These are phyloP conservation scores for Eptatretus atami DNA, from an alignment of 2,797 vertebrate genomes.

Conservation along the genomic window DNA sequence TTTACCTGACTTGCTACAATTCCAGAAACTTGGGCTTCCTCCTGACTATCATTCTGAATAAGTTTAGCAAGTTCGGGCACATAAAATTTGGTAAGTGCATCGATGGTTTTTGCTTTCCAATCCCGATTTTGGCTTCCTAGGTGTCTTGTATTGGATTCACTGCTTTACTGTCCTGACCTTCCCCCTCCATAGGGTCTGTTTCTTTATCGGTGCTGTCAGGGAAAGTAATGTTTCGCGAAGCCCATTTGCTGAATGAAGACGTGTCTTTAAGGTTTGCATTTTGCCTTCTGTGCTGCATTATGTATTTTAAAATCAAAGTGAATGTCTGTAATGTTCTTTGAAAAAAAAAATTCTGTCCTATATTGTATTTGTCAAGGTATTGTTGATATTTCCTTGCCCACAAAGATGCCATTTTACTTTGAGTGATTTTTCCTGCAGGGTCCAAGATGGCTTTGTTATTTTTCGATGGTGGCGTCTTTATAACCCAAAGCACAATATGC, in stretches of 20 bases:
- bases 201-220: conserved; percentile 92
- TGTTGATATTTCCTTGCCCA: too few relatives aligned
- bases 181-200: conserved; percentile 37
- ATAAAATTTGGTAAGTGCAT: conserved; percentile 61
- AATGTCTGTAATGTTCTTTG: neutral
- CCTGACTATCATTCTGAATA: conserved; percentile 73
- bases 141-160: too few relatives aligned
- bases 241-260: conserved; percentile 85
- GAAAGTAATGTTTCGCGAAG: conserved; percentile 93
- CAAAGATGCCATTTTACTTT: neutral
- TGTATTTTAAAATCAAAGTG: neutral
- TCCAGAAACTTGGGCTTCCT: conserved; percentile 90
- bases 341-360: neutral
- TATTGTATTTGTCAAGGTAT: neutral
- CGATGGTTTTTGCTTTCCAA: too few relatives aligned
- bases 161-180: neutral
- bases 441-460: conserved; percentile 92
- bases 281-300: conserved; percentile 10
- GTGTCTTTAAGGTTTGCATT: conserved; percentile 64
- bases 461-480: conserved; percentile 99
- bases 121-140: too few relatives aligned
- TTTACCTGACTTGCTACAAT: conserved; percentile 96
- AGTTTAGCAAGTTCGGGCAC: conserved; percentile 84
- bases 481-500: conserved; percentile 89
- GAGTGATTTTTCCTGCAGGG: conserved; percentile 19